Evolutionary conservation across 2,113 vertebrate genomes (phyloP).

Genomic region (Dendropsophus ebraccatus): DNA sequence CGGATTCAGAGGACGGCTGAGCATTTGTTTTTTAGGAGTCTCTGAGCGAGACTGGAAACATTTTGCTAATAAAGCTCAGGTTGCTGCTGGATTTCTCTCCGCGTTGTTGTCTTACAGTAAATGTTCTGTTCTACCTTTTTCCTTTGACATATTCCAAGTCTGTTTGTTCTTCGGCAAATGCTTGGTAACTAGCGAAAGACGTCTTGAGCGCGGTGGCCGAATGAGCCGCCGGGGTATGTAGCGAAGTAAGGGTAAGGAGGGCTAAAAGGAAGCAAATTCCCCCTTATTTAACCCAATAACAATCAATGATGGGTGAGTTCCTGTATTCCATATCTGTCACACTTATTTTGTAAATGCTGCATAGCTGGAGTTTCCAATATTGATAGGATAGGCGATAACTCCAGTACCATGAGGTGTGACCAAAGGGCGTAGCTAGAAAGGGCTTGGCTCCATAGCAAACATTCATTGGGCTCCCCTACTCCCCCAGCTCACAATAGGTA

Average conservation of each 20-base stretch:
- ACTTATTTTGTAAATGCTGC: too few species aligned
- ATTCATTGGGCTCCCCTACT: too few species aligned
- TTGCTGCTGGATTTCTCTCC: neutral
- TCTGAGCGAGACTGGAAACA: constrained; percentile 66
- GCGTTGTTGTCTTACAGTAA: neutral
- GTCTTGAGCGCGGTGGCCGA: neutral
- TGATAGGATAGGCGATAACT: too few species aligned
- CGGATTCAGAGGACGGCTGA: constrained; percentile 74
- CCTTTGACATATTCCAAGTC: neutral
- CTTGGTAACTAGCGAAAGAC: neutral
- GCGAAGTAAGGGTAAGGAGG: neutral
- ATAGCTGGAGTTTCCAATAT: too few species aligned
- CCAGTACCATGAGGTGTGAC: too few species aligned
- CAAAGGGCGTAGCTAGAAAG: too few species aligned
- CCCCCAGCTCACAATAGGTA: too few species aligned
- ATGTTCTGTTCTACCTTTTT: neutral
- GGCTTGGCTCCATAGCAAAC: too few species aligned
- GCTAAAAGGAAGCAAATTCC: too few species aligned
- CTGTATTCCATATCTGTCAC: too few species aligned
- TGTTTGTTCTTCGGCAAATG: neutral
- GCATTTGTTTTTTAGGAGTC: constrained; percentile 81
- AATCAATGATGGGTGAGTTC: too few species aligned
- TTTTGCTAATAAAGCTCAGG: neutral
- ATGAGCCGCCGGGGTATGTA: neutral
- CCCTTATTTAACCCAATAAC: too few species aligned